Conservation (phyloP, 2,888 invertebrate genomes). For the Callyntrura sp. region DNA sequence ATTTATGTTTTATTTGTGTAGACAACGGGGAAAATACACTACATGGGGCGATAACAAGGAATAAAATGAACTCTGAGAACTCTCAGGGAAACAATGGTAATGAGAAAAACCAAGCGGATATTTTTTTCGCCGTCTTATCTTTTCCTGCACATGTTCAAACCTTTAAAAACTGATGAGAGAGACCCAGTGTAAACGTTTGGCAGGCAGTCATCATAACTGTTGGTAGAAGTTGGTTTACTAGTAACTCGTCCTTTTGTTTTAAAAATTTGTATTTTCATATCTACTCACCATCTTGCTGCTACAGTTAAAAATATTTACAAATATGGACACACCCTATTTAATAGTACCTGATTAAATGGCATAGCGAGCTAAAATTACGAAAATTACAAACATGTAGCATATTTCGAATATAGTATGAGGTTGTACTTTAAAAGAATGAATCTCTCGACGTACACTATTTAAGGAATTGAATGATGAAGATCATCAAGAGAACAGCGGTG, state of each 20-base stretch:
- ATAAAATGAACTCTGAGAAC: neutral
- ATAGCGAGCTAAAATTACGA: neutral
- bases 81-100: no score
- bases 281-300: no score
- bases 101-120: no score
- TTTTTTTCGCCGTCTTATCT: no score
- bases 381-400: neutral
- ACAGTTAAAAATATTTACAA: neutral
- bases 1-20: neutral
- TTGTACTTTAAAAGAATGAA: constrained; percentile 30
- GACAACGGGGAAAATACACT: no score
- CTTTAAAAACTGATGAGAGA: no score
- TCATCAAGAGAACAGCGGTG: neutral
- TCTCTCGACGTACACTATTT: neutral
- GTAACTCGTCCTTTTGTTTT: no score
- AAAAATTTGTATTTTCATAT: neutral
- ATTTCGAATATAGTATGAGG: neutral
- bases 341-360: constrained; percentile 21
- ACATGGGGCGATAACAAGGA: neutral
- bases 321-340: neutral
- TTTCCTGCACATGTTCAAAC: no score
- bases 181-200: no score
- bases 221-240: no score
- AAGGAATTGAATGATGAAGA: no score
- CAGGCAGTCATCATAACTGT: no score